Evolutionary conservation across 2,113 vertebrate genomes (phyloP).

Genomic region (Ahaetulla prasina): DNA sequence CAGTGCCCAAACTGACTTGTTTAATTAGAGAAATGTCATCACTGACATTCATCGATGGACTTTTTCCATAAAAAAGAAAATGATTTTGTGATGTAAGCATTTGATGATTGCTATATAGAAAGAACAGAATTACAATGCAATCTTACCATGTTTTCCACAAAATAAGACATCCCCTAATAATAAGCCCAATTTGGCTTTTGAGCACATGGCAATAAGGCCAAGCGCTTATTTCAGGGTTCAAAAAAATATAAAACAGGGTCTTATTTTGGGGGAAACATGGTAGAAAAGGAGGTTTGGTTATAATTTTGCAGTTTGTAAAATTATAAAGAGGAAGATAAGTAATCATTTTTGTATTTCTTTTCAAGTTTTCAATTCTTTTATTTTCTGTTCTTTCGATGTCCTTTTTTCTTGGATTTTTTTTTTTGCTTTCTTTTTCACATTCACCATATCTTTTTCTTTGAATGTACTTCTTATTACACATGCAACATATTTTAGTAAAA

Average conservation of each 20-base stretch:
- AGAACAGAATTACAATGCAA: neutral
- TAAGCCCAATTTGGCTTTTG: too few relatives aligned
- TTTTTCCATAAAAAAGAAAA: neutral
- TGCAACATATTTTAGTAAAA: neutral
- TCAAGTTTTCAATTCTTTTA: neutral
- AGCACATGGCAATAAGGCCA: too few relatives aligned
- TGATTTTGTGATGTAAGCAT: neutral
- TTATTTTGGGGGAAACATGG: too few relatives aligned
- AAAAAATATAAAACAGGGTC: too few relatives aligned
- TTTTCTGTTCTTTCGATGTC: neutral
- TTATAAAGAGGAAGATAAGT: neutral
- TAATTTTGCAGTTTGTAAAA: neutral
- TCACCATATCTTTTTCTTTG: neutral
- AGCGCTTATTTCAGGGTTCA: too few relatives aligned
- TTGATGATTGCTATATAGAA: neutral
- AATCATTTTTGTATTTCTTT: neutral
- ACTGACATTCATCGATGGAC: neutral
- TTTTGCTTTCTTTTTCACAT: neutral
- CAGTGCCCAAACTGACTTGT: neutral
- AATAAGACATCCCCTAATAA: too few relatives aligned
- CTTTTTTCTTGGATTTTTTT: neutral
- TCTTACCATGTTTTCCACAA: neutral
- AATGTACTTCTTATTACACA: neutral
- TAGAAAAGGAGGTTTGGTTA: neutral
- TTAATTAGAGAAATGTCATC: neutral